phyloP scores from a whole-genome alignment of 1,140 invertebrate species.

The Cherax quadricarinatus region DNA sequence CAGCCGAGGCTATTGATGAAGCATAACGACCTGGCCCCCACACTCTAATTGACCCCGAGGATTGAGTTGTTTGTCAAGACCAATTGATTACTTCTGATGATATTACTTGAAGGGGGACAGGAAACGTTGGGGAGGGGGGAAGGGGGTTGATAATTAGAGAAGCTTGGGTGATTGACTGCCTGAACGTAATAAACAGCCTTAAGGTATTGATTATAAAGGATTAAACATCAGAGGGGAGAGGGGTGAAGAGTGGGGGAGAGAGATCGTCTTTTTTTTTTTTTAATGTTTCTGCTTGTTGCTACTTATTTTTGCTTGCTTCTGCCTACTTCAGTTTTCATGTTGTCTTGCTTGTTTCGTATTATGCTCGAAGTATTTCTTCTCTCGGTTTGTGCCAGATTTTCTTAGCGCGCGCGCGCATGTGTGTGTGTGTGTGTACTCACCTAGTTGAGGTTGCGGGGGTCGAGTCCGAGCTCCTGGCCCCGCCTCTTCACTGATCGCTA shows the following conservation, averaged over 20 bases:
- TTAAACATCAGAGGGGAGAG: neutral
- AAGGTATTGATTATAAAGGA: neutral
- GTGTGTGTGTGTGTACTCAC: too few species aligned
- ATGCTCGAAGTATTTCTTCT: too few species aligned
- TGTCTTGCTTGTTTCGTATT: too few species aligned
- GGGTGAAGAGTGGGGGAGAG: neutral
- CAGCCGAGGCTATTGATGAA: neutral
- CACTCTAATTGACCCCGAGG: constrained; percentile 6
- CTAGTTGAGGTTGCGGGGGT: too few species aligned
- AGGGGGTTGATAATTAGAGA: neutral
- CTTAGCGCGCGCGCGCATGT: too few species aligned
- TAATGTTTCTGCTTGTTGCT: neutral
- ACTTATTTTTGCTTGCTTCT: too few species aligned
- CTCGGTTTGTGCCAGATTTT: too few species aligned
- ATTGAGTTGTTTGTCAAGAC: neutral
- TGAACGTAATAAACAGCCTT: neutral
- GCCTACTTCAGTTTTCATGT: too few species aligned
- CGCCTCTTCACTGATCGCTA: too few species aligned
- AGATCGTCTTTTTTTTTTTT: too few species aligned
- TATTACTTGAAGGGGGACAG: neutral
- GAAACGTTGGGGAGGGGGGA: too few species aligned
- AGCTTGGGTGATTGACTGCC: neutral
- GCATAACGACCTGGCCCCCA: neutral
- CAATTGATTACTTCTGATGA: constrained; percentile 5
- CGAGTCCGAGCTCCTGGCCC: too few species aligned